Evolutionary conservation across 1,140 invertebrate genomes (phyloP).

Genomic region (Sinonovacula constricta): DNA sequence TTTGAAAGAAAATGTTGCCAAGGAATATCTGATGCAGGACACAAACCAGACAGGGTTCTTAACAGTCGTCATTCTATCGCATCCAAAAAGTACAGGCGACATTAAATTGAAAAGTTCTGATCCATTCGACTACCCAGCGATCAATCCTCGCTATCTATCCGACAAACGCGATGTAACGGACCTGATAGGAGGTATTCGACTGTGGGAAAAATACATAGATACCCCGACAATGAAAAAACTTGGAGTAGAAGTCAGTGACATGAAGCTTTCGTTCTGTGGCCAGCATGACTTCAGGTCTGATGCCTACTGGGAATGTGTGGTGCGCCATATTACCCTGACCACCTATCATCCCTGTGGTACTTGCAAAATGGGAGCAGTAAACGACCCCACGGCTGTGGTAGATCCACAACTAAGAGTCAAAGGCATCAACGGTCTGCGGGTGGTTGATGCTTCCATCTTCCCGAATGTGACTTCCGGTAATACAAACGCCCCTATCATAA

Average conservation of each 20-base stretch:
- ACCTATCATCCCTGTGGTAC: conserved; percentile 87
- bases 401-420: conserved; percentile 5
- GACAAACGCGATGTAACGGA: conserved; percentile 49
- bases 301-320: conserved; percentile 20
- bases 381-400: conserved; percentile 2
- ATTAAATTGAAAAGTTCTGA: conserved; percentile 80
- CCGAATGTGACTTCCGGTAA: too few relatives aligned
- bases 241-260: neutral
- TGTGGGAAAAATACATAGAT: conserved; percentile 14
- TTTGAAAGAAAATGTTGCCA: neutral
- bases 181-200: conserved; percentile 16
- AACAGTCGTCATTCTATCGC: neutral
- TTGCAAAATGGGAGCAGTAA: conserved; percentile 84
- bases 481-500: too few relatives aligned
- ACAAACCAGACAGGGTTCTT: neutral
- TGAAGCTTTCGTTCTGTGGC: neutral
- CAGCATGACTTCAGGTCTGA: conserved; percentile 14
- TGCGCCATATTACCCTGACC: conserved; percentile 3
- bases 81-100: conserved; percentile 69
- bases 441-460: too few relatives aligned
- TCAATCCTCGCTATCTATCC: conserved; percentile 84
- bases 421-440: too few relatives aligned
- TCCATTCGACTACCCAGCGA: conserved; percentile 89
- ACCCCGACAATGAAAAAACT: too few relatives aligned
- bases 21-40: too few relatives aligned